These are phyloP conservation scores for Euglossa dilemma DNA, from an alignment of 1,140 invertebrate species.

Conservation along the genomic window DNA sequence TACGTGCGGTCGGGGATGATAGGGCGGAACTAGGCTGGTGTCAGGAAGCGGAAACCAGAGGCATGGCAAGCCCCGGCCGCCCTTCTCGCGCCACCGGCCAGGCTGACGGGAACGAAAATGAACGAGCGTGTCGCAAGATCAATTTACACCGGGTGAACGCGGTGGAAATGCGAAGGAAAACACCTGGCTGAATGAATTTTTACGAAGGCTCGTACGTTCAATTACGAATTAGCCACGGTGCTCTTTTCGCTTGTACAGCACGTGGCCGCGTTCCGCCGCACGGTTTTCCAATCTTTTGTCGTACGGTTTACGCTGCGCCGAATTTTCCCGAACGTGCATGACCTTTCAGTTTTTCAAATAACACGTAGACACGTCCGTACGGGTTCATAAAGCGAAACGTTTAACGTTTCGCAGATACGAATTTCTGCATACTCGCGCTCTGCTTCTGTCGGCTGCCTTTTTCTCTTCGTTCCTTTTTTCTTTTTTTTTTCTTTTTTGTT, in stretches of 20 bases:
- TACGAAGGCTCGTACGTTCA: constrained; percentile 3
- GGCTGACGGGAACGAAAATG: constrained; percentile 13
- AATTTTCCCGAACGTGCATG: neutral
- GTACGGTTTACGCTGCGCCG: neutral
- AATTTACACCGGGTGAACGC: constrained; percentile 23
- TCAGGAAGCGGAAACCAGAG: constrained; percentile 66
- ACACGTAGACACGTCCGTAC: neutral
- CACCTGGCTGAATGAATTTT: neutral
- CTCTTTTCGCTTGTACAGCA: neutral
- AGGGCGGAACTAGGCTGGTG: constrained; percentile 57
- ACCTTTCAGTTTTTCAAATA: neutral
- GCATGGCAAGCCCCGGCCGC: constrained; percentile 18
- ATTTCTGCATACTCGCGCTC: neutral
- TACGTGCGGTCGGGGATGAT: constrained; percentile 41
- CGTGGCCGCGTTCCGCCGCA: neutral
- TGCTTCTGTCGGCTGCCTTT: neutral
- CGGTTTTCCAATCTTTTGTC: neutral
- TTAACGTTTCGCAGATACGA: neutral
- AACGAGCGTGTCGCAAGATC: constrained; percentile 52
- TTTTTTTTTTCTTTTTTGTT: too few species aligned
- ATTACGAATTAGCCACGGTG: neutral
- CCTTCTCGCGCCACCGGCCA: neutral
- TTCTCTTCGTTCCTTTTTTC: neutral
- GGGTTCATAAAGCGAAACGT: neutral
- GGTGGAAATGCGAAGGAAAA: constrained; percentile 11